These are phyloP conservation scores for Pyrgus malvae DNA, from an alignment of 2,888 invertebrate genomes.

Conservation along the genomic window DNA sequence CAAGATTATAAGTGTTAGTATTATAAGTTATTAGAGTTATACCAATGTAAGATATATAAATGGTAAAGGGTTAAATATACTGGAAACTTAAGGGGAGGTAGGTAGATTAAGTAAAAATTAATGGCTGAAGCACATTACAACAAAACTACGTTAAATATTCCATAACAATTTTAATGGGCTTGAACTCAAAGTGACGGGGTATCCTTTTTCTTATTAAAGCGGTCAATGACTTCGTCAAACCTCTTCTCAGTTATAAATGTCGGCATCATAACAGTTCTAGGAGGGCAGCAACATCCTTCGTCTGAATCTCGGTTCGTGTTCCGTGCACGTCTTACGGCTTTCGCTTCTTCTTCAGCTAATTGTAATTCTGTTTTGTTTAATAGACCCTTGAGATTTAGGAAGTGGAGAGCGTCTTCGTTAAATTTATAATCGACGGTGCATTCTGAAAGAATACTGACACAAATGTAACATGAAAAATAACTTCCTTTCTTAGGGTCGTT, in stretches of 20 bases:
- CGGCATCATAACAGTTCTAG: constrained; percentile 48
- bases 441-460: constrained; percentile 44
- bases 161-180: no score
- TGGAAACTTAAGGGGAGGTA: no score
- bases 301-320: background rate
- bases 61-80: no score
- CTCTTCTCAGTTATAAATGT: constrained; percentile 55
- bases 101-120: no score
- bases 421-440: constrained; percentile 51
- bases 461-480: background rate
- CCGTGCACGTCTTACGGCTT: constrained; percentile 27
- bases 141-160: no score
- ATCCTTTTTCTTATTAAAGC: constrained; percentile 31
- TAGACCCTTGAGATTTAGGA: constrained; percentile 49
- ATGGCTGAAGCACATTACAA: no score
- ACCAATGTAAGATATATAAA: no score
- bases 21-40: no score
- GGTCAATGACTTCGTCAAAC: constrained; percentile 46
- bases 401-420: constrained; percentile 48
- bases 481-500: background rate
- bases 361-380: constrained; percentile 35
- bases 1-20: no score
- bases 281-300: constrained; percentile 53
- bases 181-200: no score
- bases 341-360: background rate